Percentiles rank a stretch among this genome's conserved stretches.
These are phyloP conservation scores for Acipenser oxyrinchus DNA, from an alignment of 2,797 vertebrate genomes.

Conservation along the genomic window DNA sequence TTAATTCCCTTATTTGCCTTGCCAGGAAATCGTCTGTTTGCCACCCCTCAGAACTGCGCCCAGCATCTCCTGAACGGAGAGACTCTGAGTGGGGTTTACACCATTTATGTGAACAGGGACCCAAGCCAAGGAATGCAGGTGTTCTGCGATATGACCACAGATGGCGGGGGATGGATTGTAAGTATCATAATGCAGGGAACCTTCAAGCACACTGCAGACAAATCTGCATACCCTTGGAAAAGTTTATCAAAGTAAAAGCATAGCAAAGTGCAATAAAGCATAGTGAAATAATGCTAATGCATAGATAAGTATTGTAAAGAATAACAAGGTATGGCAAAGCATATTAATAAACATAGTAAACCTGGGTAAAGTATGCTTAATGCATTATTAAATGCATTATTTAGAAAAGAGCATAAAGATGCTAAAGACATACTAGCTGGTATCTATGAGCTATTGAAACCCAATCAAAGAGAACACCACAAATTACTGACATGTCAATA, in stretches of 20 bases:
- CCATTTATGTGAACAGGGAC: conserved; percentile 86
- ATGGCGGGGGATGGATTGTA: conserved; percentile 94
- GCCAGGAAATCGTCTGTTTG: conserved; percentile 82
- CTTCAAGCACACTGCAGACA: no score
- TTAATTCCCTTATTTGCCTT: conserved; percentile 12
- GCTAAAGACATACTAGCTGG: no score
- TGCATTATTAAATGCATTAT: no score
- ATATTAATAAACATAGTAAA: no score
- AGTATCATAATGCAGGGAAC: conserved; percentile 42
- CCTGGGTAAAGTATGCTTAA: no score
- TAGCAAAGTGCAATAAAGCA: neutral
- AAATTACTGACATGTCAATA: no score
- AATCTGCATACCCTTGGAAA: no score
- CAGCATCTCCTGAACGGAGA: conserved; percentile 94
- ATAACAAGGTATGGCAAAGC: no score
- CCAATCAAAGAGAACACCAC: no score
- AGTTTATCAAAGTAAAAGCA: neutral
- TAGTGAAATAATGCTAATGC: neutral
- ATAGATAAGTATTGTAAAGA: neutral
- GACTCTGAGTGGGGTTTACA: conserved; percentile 78
- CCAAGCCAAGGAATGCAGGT: conserved; percentile 81
- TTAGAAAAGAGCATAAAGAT: no score
- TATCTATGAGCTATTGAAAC: no score
- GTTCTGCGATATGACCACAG: conserved; percentile 92
- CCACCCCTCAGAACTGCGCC: conserved; percentile 89